These are phyloP conservation scores for Falco novaeseelandiae DNA, from an alignment of 2,797 vertebrate species.

Conservation along the genomic window DNA sequence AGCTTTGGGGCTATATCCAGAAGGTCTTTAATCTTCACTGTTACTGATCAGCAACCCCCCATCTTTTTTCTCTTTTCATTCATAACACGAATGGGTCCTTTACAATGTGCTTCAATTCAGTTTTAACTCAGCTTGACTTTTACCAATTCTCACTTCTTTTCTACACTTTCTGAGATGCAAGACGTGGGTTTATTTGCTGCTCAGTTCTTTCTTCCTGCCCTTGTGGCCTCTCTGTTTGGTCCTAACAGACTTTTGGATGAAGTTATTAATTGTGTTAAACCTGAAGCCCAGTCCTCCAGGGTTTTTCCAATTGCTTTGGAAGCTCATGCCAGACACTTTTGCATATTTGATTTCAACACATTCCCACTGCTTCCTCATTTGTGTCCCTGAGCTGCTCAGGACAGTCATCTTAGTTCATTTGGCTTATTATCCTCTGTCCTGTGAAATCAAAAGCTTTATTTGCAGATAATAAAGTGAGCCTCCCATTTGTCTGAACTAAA, in stretches of 20 bases:
- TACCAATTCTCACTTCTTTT: background rate
- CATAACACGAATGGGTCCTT: background rate
- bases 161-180: background rate
- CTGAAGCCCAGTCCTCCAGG: background rate
- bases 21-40: background rate
- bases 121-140: background rate
- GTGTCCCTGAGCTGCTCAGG: background rate
- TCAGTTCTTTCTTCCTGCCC: background rate
- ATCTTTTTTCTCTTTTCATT: background rate
- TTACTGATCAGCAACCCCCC: background rate
- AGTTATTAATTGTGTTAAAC: background rate
- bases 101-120: background rate
- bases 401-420: background rate
- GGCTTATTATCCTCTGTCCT: background rate
- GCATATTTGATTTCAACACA: background rate
- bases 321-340: background rate
- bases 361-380: background rate
- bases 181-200: background rate
- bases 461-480: background rate
- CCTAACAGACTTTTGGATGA: background rate
- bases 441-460: background rate
- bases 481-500: background rate
- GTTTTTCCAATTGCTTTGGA: background rate
- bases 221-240: background rate
- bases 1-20: background rate